Conservation (phyloP, 2,797 vertebrate genomes). For the Schizopygopsis pylzovi region DNA sequence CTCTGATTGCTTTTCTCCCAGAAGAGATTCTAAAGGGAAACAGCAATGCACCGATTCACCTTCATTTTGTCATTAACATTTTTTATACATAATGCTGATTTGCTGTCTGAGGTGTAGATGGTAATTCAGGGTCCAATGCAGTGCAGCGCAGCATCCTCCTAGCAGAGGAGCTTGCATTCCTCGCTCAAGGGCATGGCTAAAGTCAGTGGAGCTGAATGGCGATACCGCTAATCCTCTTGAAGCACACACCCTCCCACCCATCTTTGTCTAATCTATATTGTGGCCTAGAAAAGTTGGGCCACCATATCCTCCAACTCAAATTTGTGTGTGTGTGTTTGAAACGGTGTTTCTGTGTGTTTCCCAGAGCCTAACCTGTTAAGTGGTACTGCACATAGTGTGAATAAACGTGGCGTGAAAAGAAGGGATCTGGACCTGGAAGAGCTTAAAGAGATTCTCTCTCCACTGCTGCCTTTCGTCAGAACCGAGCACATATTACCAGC, state of each 20-base stretch:
- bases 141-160: slow-evolving; percentile 21
- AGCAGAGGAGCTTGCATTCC: slow-evolving; percentile 28
- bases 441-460: slow-evolving; percentile 93
- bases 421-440: slow-evolving; percentile 96
- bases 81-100: slow-evolving; percentile 1
- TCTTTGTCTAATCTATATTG: slow-evolving; percentile 10
- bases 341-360: slow-evolving; percentile 54
- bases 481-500: slow-evolving; percentile 95
- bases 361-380: slow-evolving; percentile 97
- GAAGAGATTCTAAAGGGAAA: background rate
- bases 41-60: background rate
- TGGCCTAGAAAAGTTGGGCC: slow-evolving; percentile 37
- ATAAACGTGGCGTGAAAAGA: slow-evolving; percentile 96
- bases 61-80: slow-evolving; percentile 12
- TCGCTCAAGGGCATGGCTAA: slow-evolving; percentile 35
- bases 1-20: slow-evolving; percentile 20
- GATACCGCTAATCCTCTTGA: slow-evolving; percentile 47
- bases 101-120: slow-evolving; percentile 12
- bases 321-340: background rate
- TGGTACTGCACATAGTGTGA: slow-evolving; percentile 97
- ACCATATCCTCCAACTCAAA: slow-evolving; percentile 1
- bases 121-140: slow-evolving; percentile 6
- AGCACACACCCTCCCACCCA: slow-evolving; percentile 33
- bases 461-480: slow-evolving; percentile 91
- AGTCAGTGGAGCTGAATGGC: slow-evolving; percentile 36